Base-by-base conservation (phyloP, 2,888 invertebrate genomes). In the Cheilosia vulpina region DNA sequence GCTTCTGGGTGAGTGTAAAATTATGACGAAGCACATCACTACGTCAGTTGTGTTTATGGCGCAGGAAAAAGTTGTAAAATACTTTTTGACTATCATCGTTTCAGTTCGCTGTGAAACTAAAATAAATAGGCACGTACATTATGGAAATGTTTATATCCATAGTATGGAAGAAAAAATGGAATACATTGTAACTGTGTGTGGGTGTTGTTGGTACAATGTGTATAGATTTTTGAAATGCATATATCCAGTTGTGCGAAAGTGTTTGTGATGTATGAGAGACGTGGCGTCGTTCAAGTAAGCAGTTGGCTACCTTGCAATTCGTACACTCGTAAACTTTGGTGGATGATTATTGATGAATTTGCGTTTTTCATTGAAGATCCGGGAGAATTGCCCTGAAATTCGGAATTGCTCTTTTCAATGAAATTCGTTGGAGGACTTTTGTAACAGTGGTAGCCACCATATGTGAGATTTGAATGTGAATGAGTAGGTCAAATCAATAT, bases 11-110 rank as follows among this genome's bases (percentile, higher is more conserved):
- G 9, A 9, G 7, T 13, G 17, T 27, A 2, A 45, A 21, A 19
- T 45, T 57, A 55, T 55, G 57, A 34, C 34, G 24, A 11, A 57
- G 13, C n/a, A 24, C 45, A 69, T 38, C 57, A 24, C 47, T 69
- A 69, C n/a, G 34, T 69, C 57, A 45, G 57, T 69, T 34, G 69
- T 45, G 47, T 57, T 69, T 69, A 69, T 69, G 57, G 34, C 21
- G 45, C 57, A 57, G 57, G 21, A 57, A 69, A 57, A 57, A 47
- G 69, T 47, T 69, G 45, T 69, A 69, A 69, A 69, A 57, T 69
- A 47, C 57, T n/a, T 47, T 69, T 57, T 57, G 45, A 57, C 57
- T 45, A 15, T 31, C 47, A 45, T n/a, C 47, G 17, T 45, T 34
- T 57, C 21, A 45, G 27, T 21, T 24, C 52, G 15, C 24, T 34